Base-by-base conservation (phyloP, 2,888 invertebrate species). In the Notodonta ziczac region DNA sequence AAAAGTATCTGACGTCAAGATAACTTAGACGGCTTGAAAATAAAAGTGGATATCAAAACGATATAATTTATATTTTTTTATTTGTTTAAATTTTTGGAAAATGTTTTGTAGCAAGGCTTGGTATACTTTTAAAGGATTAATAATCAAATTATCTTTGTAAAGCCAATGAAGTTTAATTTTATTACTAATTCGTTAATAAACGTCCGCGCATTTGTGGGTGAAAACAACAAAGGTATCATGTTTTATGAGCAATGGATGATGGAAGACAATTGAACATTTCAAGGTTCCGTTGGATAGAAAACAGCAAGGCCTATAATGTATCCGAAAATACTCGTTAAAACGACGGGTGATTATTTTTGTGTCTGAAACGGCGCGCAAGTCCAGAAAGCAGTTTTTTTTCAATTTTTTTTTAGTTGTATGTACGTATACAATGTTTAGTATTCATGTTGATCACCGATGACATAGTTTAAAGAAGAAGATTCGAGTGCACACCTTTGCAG, bases 301-400 rank as follows among this genome's bases (percentile, higher is more conserved):
- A 76, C 80, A 80, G 75, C 67, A 65, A 70, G 72, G 72, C 62
- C 72, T 71, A 73, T 67, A 64, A 60, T 72, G 68, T 67, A 72
- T 69, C 72, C 77, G 63, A 70, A 81, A 81, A 81, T 82, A 81
- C 73, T 66, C 69, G 70, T 61, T 69, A 68, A 66, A 70, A 16
- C 56, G 68, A 75, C 65, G 60, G 60, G 72, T 76, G 80, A 83
- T 84, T 83, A 76, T 80, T 84, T 77, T 79, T 80, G 78, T 82
- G 80, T 81, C 71, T 70, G 67, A 62, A 55, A 56, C 53, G 16
- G 53, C 35, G 52, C 13, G 7, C 24, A 16, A 12, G n/a, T n/a
- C 4, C 12, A 10, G 12, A 12, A 44, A 12, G 44, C 1, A 24
- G 24, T 24, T 24, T 24, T 24, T 24, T 24, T 24, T 24, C 24